phyloP scores from a whole-genome alignment of 92 coral and sea anemone species.

The Paramuricea clavata region DNA sequence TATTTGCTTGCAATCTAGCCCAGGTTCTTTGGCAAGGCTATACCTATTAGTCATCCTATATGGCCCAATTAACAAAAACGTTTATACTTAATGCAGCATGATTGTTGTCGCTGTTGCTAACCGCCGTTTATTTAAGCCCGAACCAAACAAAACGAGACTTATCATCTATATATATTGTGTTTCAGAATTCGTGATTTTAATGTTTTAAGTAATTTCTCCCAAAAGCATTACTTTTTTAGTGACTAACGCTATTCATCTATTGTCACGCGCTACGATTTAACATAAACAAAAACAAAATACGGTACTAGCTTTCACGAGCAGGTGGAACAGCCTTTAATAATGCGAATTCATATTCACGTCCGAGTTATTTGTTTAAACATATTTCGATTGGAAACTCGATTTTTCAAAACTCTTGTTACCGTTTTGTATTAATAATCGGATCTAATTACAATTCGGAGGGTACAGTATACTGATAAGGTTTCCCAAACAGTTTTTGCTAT shows the following conservation, averaged over 20 bases:
- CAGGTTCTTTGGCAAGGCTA: not conserved
- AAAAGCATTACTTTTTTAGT: not conserved
- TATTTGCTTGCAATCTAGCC: not conserved
- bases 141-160: not conserved
- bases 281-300: constrained; percentile 9
- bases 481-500: not conserved
- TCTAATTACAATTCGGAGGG: not conserved
- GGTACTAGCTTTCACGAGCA: constrained; percentile 31
- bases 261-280: constrained; percentile 9
- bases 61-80: constrained; percentile 43
- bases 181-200: not conserved
- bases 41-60: constrained; percentile 39
- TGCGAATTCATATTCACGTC: constrained; percentile 25
- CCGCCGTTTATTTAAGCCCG: constrained; percentile 16
- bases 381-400: not conserved
- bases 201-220: not conserved
- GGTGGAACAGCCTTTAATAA: constrained; percentile 19
- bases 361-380: constrained; percentile 21
- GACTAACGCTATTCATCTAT: not conserved
- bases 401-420: not conserved
- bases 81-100: constrained; percentile 28
- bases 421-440: not conserved
- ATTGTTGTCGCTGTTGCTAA: constrained; percentile 24
- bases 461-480: not conserved
- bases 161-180: not conserved